These are phyloP conservation scores for Acheta domesticus DNA, from an alignment of 2,888 invertebrate species.

Conservation along the genomic window DNA sequence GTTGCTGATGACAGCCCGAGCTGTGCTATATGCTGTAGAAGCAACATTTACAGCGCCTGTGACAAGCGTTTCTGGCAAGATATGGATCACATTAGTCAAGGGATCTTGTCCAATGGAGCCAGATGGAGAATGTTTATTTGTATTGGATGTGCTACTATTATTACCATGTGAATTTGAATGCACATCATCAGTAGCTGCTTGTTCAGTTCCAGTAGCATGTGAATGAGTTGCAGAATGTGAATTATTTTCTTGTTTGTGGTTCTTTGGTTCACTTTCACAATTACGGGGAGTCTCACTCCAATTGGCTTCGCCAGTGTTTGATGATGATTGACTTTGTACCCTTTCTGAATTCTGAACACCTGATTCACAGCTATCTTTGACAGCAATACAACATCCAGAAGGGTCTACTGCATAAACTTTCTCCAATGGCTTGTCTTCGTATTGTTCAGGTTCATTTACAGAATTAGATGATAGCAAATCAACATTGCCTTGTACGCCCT, in stretches of 20 bases:
- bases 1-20: conserved; percentile 48
- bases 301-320: neutral
- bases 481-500: neutral
- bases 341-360: neutral
- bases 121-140: neutral
- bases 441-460: neutral
- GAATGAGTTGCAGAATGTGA: too few relatives aligned
- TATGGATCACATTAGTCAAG: conserved; percentile 40
- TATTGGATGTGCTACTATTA: neutral
- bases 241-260: too few relatives aligned
- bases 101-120: neutral
- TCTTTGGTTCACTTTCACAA: too few relatives aligned
- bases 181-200: neutral
- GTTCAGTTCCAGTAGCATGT: neutral
- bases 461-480: neutral
- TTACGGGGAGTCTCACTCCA: too few relatives aligned
- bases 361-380: conserved; percentile 4
- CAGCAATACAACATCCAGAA: conserved; percentile 22
- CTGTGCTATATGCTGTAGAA: conserved; percentile 49
- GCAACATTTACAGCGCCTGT: conserved; percentile 49
- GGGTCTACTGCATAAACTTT: conserved; percentile 27
- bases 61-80: conserved; percentile 48
- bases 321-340: neutral
- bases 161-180: neutral
- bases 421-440: neutral